These are phyloP conservation scores for Ptychoptera contaminata DNA, from an alignment of 2,888 invertebrate genomes.

Conservation along the genomic window DNA sequence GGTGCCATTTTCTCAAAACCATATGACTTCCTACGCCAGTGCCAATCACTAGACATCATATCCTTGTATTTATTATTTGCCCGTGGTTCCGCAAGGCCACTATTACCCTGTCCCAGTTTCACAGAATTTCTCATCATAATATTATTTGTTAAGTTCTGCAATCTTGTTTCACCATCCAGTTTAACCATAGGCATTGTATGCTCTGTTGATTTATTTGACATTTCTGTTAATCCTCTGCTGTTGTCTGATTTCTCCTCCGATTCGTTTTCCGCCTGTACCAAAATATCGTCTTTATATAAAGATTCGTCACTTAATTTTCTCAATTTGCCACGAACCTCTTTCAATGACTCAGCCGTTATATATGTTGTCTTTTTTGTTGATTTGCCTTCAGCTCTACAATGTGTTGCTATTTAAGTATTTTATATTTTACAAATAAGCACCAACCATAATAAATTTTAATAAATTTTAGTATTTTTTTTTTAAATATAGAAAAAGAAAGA, in stretches of 20 bases:
- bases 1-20: slow-evolving; percentile 47
- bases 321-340: slow-evolving; percentile 40
- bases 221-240: not conserved
- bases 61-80: slow-evolving; percentile 1
- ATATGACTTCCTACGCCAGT: slow-evolving; percentile 58
- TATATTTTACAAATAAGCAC: too few species aligned
- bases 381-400: not conserved
- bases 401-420: too few species aligned
- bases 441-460: too few species aligned
- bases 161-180: not conserved
- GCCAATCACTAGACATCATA: slow-evolving; percentile 40
- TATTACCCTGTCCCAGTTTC: not conserved
- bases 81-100: slow-evolving; percentile 33
- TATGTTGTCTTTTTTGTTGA: slow-evolving; percentile 22
- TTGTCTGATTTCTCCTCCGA: not conserved
- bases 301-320: slow-evolving; percentile 35
- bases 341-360: slow-evolving; percentile 41
- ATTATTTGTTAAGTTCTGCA: not conserved
- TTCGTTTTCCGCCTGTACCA: slow-evolving; percentile 11
- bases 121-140: not conserved
- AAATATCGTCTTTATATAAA: slow-evolving; percentile 29
- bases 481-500: not conserved
- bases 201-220: not conserved
- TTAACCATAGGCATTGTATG: not conserved
- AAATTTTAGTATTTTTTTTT: not conserved